Evolutionary conservation across 2,888 invertebrate genomes (phyloP), one percentile per base, ranked within the genome.

Genomic region (Trichopoda pennipes): DNA sequence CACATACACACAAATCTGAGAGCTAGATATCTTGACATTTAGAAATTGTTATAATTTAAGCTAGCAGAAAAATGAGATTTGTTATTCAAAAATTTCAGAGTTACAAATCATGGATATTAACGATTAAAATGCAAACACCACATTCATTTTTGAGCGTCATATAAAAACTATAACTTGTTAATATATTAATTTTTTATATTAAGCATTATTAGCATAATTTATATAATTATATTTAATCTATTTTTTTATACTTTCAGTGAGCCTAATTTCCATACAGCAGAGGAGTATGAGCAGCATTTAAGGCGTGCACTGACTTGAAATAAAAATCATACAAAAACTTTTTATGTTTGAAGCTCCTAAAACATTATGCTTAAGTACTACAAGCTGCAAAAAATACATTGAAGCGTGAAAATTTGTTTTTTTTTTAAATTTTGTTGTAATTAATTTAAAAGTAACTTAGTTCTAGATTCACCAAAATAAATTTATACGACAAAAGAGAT

Each of bases 211-310:
- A 55, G 64, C 42, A 19, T 49, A 19, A 42, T 60, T 58, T 14
- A 73, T n/a, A 42, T 69, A n/a, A 72, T 63, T 35, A 28, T 79
- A 78, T 56, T 47, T 47, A 16, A 23, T 63, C 49, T 73, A 61
- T 58, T 47, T 49, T n/a, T 35, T 49, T 56, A n/a, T n/a, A n/a
- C n/a, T 84, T 74, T 8, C 84, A 87, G 87, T 44, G 75, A 85
- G 75, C 69, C 85, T 74, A 88, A 90, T 82, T 90, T 90, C 84
- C 79, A 84, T 47, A 90, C 89, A 80, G 89, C 88, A 77, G 88
- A 90, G 42, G 89, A 90, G 75, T 90, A 91, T 74, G 90, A 87
- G 63, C 85, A 86, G 73, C 87, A 91, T 86, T 87, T 90, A 84
- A 87, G 87, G 63, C 85, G 88, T 84, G 87, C 90, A 86, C 86